Percentiles rank a stretch among this genome's conserved stretches.
These are phyloP conservation scores for Philopedon plagiatum DNA, from an alignment of 2,888 invertebrate species.

Conservation along the genomic window DNA sequence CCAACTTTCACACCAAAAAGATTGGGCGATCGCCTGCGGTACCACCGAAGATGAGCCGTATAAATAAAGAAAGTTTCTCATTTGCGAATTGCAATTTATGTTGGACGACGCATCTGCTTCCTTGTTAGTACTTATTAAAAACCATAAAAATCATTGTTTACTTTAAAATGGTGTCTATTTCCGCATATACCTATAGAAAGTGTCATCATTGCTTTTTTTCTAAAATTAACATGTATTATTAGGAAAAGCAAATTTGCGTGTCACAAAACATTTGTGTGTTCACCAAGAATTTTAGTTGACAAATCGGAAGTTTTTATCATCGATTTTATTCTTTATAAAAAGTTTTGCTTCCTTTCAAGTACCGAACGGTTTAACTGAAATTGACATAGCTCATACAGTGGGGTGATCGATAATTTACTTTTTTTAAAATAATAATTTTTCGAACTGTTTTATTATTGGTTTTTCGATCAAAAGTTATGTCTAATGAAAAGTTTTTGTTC, in stretches of 20 bases:
- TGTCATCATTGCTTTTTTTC: background rate
- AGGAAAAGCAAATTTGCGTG: background rate
- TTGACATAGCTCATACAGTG: no score
- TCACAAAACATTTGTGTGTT: no score
- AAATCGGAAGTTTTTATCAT: no score
- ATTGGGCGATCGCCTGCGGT: conserved; percentile 45
- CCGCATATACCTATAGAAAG: background rate
- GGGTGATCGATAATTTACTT: no score
- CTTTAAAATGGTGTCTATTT: background rate
- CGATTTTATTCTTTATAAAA: no score
- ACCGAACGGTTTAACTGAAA: no score
- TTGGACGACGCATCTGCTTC: conserved; percentile 38
- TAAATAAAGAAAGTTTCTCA: conserved; percentile 47
- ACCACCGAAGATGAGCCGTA: conserved; percentile 43
- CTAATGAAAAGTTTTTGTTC: no score
- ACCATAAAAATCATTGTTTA: background rate
- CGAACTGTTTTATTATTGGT: no score
- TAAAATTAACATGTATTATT: background rate
- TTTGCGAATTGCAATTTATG: conserved; percentile 44
- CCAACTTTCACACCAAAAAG: conserved; percentile 50
- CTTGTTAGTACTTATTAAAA: conserved; percentile 35
- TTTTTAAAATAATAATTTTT: no score
- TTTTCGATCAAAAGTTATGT: no score
- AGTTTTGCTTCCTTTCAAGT: no score
- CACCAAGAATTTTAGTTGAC: no score